These are phyloP conservation scores for Cricetomys ansorgei DNA, from an alignment of 2,113 vertebrate species.

Conservation along the genomic window DNA sequence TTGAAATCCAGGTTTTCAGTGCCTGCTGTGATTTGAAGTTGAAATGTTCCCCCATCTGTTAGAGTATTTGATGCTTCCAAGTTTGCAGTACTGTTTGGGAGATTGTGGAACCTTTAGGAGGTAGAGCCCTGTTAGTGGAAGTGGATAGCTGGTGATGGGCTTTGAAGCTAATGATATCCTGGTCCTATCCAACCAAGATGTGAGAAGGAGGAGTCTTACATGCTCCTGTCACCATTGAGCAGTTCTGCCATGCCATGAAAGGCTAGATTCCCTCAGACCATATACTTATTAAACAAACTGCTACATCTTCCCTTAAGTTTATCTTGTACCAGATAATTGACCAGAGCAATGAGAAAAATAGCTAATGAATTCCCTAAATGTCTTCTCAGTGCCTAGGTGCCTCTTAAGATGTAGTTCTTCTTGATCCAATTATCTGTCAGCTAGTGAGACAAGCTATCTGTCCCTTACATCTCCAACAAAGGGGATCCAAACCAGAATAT, in stretches of 20 bases:
- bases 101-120: not conserved
- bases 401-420: not conserved
- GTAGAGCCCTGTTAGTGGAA: no score
- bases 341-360: not conserved
- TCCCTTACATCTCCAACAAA: not conserved
- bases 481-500: not conserved
- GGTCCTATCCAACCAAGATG: not conserved
- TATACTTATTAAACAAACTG: not conserved
- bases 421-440: not conserved
- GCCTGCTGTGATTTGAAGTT: not conserved
- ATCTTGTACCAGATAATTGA: not conserved
- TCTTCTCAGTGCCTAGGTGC: not conserved
- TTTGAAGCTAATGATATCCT: not conserved
- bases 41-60: not conserved
- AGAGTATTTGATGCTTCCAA: not conserved
- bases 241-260: not conserved
- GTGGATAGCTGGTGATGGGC: no score
- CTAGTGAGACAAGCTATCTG: not conserved
- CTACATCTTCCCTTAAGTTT: no score
- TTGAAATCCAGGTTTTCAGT: not conserved
- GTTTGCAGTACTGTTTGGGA: not conserved
- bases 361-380: not conserved
- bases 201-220: not conserved
- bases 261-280: not conserved
- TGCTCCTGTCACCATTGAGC: not conserved